Percentiles rank a stretch among this genome's conserved stretches.
Evolutionary conservation across 2,113 vertebrate genomes (phyloP).

Genomic region (Apistogramma diplotaenia): DNA sequence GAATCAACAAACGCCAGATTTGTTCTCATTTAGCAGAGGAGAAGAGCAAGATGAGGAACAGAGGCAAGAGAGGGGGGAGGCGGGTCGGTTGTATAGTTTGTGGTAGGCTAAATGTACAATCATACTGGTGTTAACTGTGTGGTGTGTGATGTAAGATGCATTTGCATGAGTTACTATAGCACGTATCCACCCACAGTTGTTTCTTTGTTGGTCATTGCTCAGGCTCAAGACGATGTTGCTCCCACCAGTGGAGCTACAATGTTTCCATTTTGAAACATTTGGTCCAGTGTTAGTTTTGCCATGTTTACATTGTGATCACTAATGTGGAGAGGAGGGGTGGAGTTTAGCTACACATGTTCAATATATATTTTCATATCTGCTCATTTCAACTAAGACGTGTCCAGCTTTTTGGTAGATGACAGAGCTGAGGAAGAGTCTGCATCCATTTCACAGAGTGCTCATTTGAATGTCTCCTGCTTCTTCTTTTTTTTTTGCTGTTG

Average conservation of each 20-base stretch:
- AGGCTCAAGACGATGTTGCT: constrained; percentile 20
- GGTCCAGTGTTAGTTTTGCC: background rate
- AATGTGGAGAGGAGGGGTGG: background rate
- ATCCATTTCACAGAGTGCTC: constrained; percentile 41
- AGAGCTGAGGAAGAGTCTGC: background rate
- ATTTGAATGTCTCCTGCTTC: constrained; percentile 46
- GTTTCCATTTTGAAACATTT: constrained; percentile 52
- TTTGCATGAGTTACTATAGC: constrained; percentile 70
- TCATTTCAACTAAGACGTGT: constrained; percentile 11
- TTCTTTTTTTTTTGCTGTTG: constrained; percentile 6
- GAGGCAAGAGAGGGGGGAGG: constrained; percentile 82
- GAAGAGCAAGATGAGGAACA: constrained; percentile 82
- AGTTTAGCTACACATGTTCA: background rate
- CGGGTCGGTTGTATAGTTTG: constrained; percentile 83
- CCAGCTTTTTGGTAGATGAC: background rate
- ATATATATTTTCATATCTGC: background rate
- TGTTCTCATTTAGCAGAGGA: constrained; percentile 82
- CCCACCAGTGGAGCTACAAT: constrained; percentile 17
- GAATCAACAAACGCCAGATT: constrained; percentile 68
- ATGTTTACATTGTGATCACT: constrained; percentile 33
- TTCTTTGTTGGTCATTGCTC: constrained; percentile 48
- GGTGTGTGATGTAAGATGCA: constrained; percentile 67
- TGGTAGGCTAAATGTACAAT: constrained; percentile 75
- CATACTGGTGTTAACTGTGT: constrained; percentile 64
- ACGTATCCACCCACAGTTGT: constrained; percentile 63